Conservation (phyloP, 2,888 invertebrate species). For the Eledona agricola region DNA sequence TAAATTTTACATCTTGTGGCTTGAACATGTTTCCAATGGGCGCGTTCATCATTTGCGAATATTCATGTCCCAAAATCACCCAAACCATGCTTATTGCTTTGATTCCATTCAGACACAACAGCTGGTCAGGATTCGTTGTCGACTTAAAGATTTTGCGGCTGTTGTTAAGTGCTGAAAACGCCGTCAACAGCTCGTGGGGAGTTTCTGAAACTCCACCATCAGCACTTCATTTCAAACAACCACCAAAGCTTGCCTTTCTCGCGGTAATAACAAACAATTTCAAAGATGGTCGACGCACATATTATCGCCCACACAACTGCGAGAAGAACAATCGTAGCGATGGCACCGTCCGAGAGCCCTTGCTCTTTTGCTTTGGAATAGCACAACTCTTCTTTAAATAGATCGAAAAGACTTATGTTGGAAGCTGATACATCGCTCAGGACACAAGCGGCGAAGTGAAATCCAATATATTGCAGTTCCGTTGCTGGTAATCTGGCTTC, state of each 20-base stretch:
- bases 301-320: not conserved
- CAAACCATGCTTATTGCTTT: slow-evolving; percentile 62
- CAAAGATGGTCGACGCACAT: slow-evolving; percentile 2
- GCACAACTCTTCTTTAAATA: slow-evolving; percentile 15
- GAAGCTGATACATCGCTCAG: slow-evolving; percentile 14
- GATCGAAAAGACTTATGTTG: slow-evolving; percentile 17
- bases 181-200: slow-evolving; percentile 18
- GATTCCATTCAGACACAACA: slow-evolving; percentile 62
- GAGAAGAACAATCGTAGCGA: slow-evolving; percentile 23
- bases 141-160: slow-evolving; percentile 29
- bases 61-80: slow-evolving; percentile 62
- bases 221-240: slow-evolving; percentile 18
- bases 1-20: slow-evolving; percentile 4
- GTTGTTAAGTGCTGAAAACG: slow-evolving; percentile 31
- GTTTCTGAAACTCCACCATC: slow-evolving; percentile 14
- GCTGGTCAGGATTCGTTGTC: slow-evolving; percentile 13
- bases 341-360: slow-evolving; percentile 23
- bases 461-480: slow-evolving; percentile 2
- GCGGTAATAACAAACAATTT: slow-evolving; percentile 4
- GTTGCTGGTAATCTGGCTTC: slow-evolving; percentile 3
- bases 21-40: slow-evolving; percentile 18
- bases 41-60: slow-evolving; percentile 36
- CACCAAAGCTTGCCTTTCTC: slow-evolving; percentile 7
- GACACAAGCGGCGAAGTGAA: slow-evolving; percentile 25
- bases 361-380: slow-evolving; percentile 32